These are phyloP conservation scores for Eulemur rufifrons DNA, from an alignment of 2,113 vertebrate species.

Conservation along the genomic window DNA sequence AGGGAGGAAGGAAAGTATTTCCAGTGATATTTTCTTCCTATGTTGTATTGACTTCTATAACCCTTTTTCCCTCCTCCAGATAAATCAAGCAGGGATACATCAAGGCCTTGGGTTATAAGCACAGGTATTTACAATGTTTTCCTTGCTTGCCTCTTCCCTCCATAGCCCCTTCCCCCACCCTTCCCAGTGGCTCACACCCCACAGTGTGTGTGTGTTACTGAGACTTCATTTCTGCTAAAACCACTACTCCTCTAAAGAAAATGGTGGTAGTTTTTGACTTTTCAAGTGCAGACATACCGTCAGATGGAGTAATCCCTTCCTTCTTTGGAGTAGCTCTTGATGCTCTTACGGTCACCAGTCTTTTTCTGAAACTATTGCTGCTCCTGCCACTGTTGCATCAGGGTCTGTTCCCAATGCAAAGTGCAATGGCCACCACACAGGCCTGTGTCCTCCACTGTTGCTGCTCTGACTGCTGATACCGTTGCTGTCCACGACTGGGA, in stretches of 20 bases:
- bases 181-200: neutral
- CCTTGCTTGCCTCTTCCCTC: neutral
- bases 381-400: neutral
- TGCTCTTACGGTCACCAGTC: too few species aligned
- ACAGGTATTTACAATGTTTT: neutral
- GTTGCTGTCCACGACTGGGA: fast-evolving
- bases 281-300: neutral
- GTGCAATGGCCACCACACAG: fast-evolving
- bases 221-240: neutral
- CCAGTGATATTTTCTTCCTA: neutral
- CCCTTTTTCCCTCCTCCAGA: neutral
- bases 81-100: neutral
- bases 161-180: too few species aligned
- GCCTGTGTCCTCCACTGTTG: neutral
- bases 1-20: neutral
- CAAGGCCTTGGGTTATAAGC: neutral
- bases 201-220: neutral
- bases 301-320: neutral
- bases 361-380: neutral
- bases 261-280: too few species aligned
- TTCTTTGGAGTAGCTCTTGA: neutral
- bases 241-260: neutral
- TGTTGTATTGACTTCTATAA: neutral
- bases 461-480: neutral
- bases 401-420: neutral